A percentile compares a stretch with the other conserved stretches of the same genome.
Evolutionary conservation across 2,888 invertebrate genomes (phyloP).

Genomic region (Melanargia galathea): DNA sequence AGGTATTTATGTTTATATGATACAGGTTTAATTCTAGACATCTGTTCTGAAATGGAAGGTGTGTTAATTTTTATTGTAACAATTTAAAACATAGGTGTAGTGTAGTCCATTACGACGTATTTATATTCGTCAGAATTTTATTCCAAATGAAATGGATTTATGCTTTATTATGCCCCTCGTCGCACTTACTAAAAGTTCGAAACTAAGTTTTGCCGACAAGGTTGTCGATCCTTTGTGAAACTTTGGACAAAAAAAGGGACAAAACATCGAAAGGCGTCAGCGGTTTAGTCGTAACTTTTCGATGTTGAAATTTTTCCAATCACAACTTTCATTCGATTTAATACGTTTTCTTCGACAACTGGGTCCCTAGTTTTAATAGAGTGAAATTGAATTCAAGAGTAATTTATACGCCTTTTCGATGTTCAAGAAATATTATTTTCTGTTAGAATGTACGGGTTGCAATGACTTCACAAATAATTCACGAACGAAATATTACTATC

Average conservation of each 20-base stretch:
- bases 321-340: constrained; percentile 2
- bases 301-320: constrained; percentile 10
- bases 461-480: too few relatives aligned
- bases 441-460: too few relatives aligned
- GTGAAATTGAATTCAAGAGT: neutral
- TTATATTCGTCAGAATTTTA: neutral
- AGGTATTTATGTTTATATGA: too few relatives aligned
- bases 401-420: neutral
- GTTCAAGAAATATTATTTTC: neutral
- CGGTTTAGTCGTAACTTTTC: constrained; percentile 7
- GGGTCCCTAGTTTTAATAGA: neutral
- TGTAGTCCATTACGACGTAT: too few relatives aligned
- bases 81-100: too few relatives aligned
- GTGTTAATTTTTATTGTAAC: too few relatives aligned
- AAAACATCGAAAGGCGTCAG: constrained; percentile 6
- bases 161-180: constrained; percentile 3
- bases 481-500: too few relatives aligned
- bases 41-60: too few relatives aligned
- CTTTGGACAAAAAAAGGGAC: constrained; percentile 4
- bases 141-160: neutral
- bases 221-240: constrained; percentile 16
- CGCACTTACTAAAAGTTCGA: neutral
- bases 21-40: too few relatives aligned
- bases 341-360: neutral
- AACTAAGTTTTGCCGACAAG: constrained; percentile 5